Evolutionary conservation across 1,140 invertebrate species (phyloP).

Genomic region (Apocrypta bakeri): DNA sequence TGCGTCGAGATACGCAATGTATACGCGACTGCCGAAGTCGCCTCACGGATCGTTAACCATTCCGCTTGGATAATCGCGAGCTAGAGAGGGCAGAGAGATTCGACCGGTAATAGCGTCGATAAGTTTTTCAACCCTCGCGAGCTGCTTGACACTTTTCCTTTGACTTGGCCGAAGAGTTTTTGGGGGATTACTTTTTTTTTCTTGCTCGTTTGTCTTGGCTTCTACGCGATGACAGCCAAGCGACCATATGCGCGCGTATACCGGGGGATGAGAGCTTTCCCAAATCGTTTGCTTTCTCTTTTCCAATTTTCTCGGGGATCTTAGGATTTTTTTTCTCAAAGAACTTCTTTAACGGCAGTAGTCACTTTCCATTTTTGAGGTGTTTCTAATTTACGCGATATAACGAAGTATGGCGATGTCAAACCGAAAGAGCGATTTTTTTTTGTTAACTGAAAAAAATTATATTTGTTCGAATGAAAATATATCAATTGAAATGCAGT

Average conservation of each 20-base stretch:
- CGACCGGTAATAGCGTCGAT: conserved; percentile 54
- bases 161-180: conserved; percentile 16
- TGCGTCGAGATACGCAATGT: conserved; percentile 31
- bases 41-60: conserved; percentile 54
- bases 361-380: too few relatives aligned
- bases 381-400: too few relatives aligned
- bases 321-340: too few relatives aligned
- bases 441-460: too few relatives aligned
- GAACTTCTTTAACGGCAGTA: too few relatives aligned
- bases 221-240: not conserved
- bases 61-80: conserved; percentile 54
- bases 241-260: not conserved
- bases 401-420: too few relatives aligned
- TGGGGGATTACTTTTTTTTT: conserved; percentile 14
- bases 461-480: too few relatives aligned
- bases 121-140: conserved; percentile 43
- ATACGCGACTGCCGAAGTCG: conserved; percentile 19
- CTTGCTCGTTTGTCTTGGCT: not conserved
- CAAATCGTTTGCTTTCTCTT: not conserved
- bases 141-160: conserved; percentile 42
- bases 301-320: not conserved
- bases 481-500: too few relatives aligned
- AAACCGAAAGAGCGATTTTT: too few relatives aligned
- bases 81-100: conserved; percentile 48
- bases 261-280: not conserved